These are phyloP conservation scores for Glossophaga mutica DNA, from an alignment of 2,797 vertebrate genomes.

Conservation along the genomic window DNA sequence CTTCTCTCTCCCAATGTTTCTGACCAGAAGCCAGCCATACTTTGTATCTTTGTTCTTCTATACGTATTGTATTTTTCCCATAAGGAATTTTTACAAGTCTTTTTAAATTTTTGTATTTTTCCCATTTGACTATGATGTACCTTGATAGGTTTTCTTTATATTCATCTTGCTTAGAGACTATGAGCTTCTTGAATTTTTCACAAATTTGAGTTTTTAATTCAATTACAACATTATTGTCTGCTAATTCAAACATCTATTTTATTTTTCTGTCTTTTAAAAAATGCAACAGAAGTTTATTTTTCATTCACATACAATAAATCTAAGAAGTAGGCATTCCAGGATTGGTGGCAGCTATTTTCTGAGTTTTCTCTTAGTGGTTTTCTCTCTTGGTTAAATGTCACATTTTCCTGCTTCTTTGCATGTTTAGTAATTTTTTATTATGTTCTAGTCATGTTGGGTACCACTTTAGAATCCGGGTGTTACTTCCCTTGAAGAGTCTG, in stretches of 20 bases:
- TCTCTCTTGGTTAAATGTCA: background rate
- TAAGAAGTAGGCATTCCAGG: background rate
- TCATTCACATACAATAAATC: background rate
- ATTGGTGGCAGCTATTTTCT: background rate
- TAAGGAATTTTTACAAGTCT: background rate
- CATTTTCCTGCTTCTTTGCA: background rate
- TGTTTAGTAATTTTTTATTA: background rate
- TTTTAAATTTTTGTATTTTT: background rate
- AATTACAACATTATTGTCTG: background rate
- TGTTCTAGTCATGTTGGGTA: background rate
- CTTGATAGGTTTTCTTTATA: background rate
- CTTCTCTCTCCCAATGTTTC: background rate
- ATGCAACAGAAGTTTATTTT: slow-evolving; percentile 7
- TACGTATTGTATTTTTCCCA: background rate
- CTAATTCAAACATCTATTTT: background rate
- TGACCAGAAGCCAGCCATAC: background rate
- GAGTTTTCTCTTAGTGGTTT: background rate
- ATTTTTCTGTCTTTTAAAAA: background rate
- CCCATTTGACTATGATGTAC: background rate
- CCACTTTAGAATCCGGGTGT: background rate
- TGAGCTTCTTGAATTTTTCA: slow-evolving; percentile 1
- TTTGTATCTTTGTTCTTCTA: background rate
- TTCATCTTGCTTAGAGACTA: background rate
- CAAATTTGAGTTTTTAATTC: background rate
- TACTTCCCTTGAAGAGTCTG: background rate